Evolutionary conservation across 1,140 invertebrate species (phyloP).

Genomic region (Euborellia annulipes): DNA sequence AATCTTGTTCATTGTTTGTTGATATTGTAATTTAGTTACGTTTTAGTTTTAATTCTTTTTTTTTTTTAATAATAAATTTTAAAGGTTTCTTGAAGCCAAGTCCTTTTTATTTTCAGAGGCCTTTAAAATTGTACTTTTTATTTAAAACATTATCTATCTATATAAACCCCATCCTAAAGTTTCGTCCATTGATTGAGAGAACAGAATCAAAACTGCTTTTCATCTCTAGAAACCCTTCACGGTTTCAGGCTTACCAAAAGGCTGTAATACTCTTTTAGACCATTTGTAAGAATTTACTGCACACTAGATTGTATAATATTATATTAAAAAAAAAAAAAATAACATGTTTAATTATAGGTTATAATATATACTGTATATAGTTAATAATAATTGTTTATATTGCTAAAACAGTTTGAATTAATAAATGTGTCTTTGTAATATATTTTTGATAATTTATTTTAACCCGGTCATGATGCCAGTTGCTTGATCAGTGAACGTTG

Average conservation of each 20-base stretch:
- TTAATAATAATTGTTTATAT: constrained; percentile 20
- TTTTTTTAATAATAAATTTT: neutral
- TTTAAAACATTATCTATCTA: neutral
- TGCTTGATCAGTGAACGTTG: too few relatives aligned
- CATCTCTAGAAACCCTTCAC: neutral
- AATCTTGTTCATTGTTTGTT: neutral
- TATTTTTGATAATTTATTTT: too few relatives aligned
- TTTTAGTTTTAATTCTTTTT: neutral
- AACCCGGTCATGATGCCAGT: too few relatives aligned
- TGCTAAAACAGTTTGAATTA: constrained; percentile 14
- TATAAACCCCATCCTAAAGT: constrained; percentile 11
- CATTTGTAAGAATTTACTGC: constrained; percentile 9
- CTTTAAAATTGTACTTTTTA: neutral
- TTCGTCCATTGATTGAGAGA: constrained; percentile 7
- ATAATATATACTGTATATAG: too few relatives aligned
- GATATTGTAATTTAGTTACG: neutral
- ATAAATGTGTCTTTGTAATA: constrained; percentile 13
- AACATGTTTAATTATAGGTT: constrained; percentile 15
- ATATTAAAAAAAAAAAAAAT: constrained; percentile 12
- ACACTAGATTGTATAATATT: constrained; percentile 10
- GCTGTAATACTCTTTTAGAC: neutral
- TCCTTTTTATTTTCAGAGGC: neutral
- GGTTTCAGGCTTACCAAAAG: neutral
- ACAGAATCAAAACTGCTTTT: neutral
- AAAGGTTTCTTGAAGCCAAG: neutral